phyloP scores from a whole-genome alignment of 2,113 vertebrate species.

The Pungitius pungitius region DNA sequence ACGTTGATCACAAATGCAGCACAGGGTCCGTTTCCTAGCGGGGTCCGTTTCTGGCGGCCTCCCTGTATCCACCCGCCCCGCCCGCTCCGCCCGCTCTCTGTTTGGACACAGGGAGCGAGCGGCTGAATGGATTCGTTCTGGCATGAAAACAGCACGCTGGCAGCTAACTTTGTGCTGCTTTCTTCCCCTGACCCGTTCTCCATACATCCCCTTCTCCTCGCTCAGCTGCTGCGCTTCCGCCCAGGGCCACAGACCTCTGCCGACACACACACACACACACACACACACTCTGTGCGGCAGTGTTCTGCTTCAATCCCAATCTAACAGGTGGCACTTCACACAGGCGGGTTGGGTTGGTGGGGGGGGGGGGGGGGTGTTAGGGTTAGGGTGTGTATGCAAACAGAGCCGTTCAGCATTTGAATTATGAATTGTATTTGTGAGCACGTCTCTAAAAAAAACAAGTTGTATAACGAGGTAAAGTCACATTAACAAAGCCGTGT shows the following conservation, averaged over 20 bases:
- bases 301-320: slow-evolving; percentile 23
- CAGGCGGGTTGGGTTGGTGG: not conserved
- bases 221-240: slow-evolving; percentile 54
- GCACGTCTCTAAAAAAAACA: not conserved
- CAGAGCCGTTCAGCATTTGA: slow-evolving; percentile 4
- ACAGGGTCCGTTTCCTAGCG: slow-evolving; percentile 34
- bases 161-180: slow-evolving; percentile 67
- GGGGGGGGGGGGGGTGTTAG: no score
- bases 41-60: slow-evolving; percentile 25
- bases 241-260: slow-evolving; percentile 35
- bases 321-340: slow-evolving; percentile 45
- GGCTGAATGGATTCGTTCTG: slow-evolving; percentile 71
- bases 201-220: slow-evolving; percentile 48
- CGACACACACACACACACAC: slow-evolving; percentile 9
- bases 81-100: not conserved
- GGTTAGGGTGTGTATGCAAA: slow-evolving; percentile 13
- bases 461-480: not conserved
- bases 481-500: not conserved
- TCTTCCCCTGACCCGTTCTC: slow-evolving; percentile 35
- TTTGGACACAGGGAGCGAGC: slow-evolving; percentile 21
- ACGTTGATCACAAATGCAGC: not conserved
- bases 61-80: not conserved
- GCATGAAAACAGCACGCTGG: slow-evolving; percentile 71
- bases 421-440: not conserved
- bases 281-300: slow-evolving; percentile 17